Evolutionary conservation across 2,888 invertebrate species (phyloP).

Genomic region (Carcina quercana): DNA sequence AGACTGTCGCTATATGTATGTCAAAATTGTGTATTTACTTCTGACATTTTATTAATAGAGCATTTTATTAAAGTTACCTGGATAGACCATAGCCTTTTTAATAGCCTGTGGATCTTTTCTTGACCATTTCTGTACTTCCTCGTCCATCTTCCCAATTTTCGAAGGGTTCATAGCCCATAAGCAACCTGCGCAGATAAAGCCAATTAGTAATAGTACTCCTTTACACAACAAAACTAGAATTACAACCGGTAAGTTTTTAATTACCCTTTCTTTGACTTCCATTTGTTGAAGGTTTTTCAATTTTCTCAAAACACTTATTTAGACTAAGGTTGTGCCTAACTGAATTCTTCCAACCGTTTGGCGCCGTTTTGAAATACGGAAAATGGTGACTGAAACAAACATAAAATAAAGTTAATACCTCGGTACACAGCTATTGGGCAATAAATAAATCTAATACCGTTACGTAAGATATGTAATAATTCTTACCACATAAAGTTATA

Average conservation of each 20-base stretch:
- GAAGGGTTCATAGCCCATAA: conserved; percentile 98
- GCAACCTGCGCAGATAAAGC: conserved; percentile 73
- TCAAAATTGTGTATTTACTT: too few relatives aligned
- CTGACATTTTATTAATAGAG: too few relatives aligned
- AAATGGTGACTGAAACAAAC: conserved; percentile 89
- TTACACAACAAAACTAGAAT: conserved; percentile 1
- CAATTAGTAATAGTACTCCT: background rate
- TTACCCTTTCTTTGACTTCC: conserved; percentile 86
- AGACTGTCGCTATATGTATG: too few relatives aligned
- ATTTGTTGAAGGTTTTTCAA: conserved; percentile 93
- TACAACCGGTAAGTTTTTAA: background rate
- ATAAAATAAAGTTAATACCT: background rate
- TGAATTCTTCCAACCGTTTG: conserved; percentile 99
- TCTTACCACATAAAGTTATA: conserved; percentile 98
- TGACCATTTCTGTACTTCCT: conserved; percentile 98
- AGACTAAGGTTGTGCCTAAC: conserved; percentile 97
- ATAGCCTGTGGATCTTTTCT: conserved; percentile 95
- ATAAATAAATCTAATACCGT: background rate
- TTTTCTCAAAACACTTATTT: conserved; percentile 99
- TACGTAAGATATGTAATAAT: background rate
- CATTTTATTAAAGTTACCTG: too few relatives aligned
- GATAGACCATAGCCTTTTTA: conserved; percentile 94
- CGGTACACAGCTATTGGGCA: background rate
- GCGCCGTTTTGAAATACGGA: conserved; percentile 98
- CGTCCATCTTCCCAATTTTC: conserved; percentile 97